phyloP scores from a whole-genome alignment of 2,888 invertebrate genomes.

The Allolobophora icterica region DNA sequence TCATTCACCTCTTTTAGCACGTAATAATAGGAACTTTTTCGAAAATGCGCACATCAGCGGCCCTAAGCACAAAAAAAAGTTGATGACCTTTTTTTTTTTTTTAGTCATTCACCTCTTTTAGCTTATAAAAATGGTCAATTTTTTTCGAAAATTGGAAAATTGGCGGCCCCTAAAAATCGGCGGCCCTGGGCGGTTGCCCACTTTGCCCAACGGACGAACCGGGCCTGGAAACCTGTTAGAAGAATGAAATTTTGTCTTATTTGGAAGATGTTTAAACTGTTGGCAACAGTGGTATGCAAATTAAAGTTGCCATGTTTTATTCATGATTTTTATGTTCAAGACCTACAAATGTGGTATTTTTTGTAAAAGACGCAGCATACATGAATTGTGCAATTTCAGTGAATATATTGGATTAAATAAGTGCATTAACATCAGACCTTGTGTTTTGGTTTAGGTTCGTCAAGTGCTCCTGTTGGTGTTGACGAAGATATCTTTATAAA shows the following conservation, averaged over 20 bases:
- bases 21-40: too few relatives aligned
- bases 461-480: constrained; percentile 70
- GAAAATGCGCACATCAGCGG: too few relatives aligned
- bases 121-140: too few relatives aligned
- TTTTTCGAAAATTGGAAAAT: too few relatives aligned
- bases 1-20: too few relatives aligned
- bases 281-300: background rate
- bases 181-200: too few relatives aligned
- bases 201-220: too few relatives aligned
- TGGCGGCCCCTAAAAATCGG: too few relatives aligned
- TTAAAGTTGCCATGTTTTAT: background rate
- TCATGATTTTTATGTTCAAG: background rate
- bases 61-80: too few relatives aligned
- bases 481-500: constrained; percentile 86
- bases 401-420: background rate
- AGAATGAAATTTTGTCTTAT: background rate
- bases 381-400: too few relatives aligned
- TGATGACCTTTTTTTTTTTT: too few relatives aligned
- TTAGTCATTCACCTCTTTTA: too few relatives aligned
- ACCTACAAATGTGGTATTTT: background rate
- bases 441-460: background rate
- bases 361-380: background rate
- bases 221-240: background rate
- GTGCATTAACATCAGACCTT: background rate
- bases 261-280: background rate